phyloP scores from a whole-genome alignment of 92 coral and sea anemone species.

The Desmophyllum pertusum region DNA sequence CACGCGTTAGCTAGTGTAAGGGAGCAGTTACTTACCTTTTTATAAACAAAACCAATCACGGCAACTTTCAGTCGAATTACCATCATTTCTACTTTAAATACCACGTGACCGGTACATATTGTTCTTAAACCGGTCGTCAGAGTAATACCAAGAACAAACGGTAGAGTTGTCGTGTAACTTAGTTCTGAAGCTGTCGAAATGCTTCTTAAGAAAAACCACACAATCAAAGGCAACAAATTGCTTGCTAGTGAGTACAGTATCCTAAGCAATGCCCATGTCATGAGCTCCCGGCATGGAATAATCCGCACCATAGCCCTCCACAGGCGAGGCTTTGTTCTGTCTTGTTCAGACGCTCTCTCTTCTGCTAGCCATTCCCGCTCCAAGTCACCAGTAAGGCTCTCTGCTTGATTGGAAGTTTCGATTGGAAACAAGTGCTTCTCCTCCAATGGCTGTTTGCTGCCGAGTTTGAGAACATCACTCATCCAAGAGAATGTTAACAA shows the following conservation, averaged over 20 bases:
- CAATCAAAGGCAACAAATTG: neutral
- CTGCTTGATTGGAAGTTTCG: neutral
- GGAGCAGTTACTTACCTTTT: constrained; percentile 6
- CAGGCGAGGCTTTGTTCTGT: constrained; percentile 27
- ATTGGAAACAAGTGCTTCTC: constrained; percentile 10
- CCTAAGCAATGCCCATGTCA: neutral
- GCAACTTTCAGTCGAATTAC: constrained; percentile 7
- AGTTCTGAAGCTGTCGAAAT: neutral
- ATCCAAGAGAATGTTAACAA: constrained; percentile 34
- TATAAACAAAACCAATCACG: constrained; percentile 22
- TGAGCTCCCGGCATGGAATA: constrained; percentile 19
- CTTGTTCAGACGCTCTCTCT: neutral
- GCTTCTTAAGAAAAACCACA: constrained; percentile 34
- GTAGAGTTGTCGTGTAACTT: neutral
- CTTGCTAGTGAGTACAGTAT: neutral
- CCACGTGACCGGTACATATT: neutral
- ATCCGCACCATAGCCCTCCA: constrained; percentile 40
- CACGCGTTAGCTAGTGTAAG: too few relatives aligned
- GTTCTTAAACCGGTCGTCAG: neutral
- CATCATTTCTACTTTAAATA: neutral
- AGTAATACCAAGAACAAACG: neutral
- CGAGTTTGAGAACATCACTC: constrained; percentile 6
- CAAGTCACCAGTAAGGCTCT: neutral
- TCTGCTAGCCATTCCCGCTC: constrained; percentile 41
- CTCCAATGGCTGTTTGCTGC: constrained; percentile 23